These are phyloP conservation scores for Halictus quadricinctus DNA, from an alignment of 2,888 invertebrate genomes.

Conservation along the genomic window DNA sequence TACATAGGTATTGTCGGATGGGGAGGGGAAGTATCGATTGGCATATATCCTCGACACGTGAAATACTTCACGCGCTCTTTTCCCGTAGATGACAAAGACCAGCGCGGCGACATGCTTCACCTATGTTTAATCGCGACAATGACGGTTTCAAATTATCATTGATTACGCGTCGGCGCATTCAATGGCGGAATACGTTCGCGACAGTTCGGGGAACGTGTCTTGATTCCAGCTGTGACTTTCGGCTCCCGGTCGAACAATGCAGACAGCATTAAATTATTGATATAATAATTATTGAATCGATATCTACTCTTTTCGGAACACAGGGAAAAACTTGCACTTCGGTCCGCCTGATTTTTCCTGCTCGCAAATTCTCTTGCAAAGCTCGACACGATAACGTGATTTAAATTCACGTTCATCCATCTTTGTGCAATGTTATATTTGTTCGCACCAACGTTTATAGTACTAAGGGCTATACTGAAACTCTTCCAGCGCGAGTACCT, in stretches of 20 bases:
- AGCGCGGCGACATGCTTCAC: not conserved
- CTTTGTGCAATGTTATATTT: not conserved
- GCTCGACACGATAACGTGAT: not conserved
- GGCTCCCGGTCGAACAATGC: not conserved
- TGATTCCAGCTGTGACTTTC: not conserved
- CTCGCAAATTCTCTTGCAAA: not conserved
- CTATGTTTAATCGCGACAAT: not conserved
- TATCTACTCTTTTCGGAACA: not conserved
- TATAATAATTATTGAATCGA: not conserved
- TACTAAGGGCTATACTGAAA: not conserved
- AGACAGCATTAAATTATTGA: not conserved
- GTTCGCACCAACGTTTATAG: not conserved
- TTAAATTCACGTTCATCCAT: not conserved
- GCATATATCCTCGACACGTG: slow-evolving; percentile 21
- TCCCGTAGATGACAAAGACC: not conserved
- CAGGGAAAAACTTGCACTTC: not conserved
- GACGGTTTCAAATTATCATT: slow-evolving; percentile 16
- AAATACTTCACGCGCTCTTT: slow-evolving; percentile 3
- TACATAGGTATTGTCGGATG: slow-evolving; percentile 8
- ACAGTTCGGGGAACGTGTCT: not conserved
- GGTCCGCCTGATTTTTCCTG: not conserved
- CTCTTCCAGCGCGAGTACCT: not conserved
- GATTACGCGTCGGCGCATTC: not conserved
- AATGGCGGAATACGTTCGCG: not conserved
- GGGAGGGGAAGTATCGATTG: slow-evolving; percentile 16